Percentiles rank a stretch among this genome's conserved stretches.
Conservation (phyloP, 35 echinoderm and acorn worm species). For the Anneissia japonica region DNA sequence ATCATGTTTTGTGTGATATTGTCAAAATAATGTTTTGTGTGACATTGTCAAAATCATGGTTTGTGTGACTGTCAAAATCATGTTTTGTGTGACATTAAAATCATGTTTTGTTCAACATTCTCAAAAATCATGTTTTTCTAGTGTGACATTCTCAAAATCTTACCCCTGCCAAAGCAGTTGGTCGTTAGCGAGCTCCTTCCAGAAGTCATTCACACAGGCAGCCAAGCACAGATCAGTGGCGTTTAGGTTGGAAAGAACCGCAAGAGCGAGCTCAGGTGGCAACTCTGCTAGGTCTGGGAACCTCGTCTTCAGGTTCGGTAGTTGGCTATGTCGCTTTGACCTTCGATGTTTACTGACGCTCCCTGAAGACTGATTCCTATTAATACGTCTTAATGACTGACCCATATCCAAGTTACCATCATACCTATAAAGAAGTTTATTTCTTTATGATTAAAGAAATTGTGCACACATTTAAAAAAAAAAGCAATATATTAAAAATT, state of each 20-base stretch:
- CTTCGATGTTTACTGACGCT: not conserved
- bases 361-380: not conserved
- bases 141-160: no score
- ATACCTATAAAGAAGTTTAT: no score
- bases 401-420: not conserved
- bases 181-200: constrained; percentile 75
- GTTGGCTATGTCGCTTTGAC: not conserved
- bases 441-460: no score
- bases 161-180: constrained; percentile 94
- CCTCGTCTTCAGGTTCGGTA: constrained; percentile 36
- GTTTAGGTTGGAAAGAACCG: constrained; percentile 90
- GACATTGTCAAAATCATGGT: no score
- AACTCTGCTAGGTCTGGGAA: constrained; percentile 83
- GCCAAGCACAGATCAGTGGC: constrained; percentile 89
- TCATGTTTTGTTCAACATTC: no score
- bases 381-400: not conserved
- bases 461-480: no score
- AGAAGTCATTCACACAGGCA: constrained; percentile 96
- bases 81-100: no score
- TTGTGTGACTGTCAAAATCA: no score
- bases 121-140: no score
- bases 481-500: no score
- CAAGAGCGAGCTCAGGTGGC: constrained; percentile 77
- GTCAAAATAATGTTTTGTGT: no score
- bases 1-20: no score